These are phyloP conservation scores for Telmatochromis sp. DNA, from an alignment of 2,113 vertebrate species.

Conservation along the genomic window DNA sequence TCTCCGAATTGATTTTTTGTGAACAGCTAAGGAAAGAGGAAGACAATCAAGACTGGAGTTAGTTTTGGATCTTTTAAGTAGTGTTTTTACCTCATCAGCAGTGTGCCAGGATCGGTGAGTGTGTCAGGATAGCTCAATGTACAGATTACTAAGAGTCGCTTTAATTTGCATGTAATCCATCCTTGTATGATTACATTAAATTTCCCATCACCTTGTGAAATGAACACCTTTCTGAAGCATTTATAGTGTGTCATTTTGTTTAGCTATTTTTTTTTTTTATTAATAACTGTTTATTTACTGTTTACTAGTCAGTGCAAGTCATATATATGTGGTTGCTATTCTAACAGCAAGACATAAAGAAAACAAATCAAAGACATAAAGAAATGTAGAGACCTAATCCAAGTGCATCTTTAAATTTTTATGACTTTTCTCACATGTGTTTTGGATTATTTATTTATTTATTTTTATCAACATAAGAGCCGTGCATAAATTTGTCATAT, in stretches of 20 bases:
- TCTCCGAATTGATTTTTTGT: conserved; percentile 49
- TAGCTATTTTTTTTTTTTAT: not conserved
- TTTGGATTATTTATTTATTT: not conserved
- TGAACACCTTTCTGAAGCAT: not conserved
- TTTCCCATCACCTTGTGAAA: not conserved
- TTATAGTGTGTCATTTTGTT: not conserved
- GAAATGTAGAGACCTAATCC: not conserved
- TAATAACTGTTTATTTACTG: not conserved
- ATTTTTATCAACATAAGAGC: not conserved
- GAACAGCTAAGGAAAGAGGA: conserved; percentile 12
- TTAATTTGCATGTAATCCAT: not conserved
- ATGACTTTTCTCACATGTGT: not conserved
- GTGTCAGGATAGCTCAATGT: not conserved
- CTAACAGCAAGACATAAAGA: not conserved
- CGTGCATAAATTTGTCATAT: not conserved
- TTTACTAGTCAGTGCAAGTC: not conserved
- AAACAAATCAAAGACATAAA: not conserved
- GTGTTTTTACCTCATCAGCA: not conserved
- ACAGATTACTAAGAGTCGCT: not conserved
- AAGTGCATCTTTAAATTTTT: not conserved
- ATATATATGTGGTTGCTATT: not conserved
- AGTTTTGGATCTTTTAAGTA: not conserved
- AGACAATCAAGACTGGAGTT: not conserved
- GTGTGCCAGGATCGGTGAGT: not conserved
- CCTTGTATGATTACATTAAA: not conserved